Percentiles rank a stretch among this genome's conserved stretches.
phyloP scores from a whole-genome alignment of 2,113 vertebrate species.

The Suricata suricatta region DNA sequence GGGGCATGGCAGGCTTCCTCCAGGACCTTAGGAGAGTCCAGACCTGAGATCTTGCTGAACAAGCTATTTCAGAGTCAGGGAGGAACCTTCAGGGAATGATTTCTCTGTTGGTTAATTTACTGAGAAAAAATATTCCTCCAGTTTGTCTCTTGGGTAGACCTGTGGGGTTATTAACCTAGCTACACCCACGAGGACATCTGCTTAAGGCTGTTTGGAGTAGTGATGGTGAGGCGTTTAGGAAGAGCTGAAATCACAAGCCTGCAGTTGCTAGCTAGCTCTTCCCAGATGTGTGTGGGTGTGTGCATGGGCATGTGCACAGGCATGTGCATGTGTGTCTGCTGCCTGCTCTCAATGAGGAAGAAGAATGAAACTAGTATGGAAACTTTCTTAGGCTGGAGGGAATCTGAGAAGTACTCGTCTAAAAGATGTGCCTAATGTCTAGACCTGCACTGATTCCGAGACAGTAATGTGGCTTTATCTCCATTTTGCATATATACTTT shows the following conservation, averaged over 20 bases:
- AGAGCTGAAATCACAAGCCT: not conserved
- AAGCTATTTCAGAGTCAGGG: accelerated
- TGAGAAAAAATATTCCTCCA: not conserved
- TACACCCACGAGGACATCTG: not conserved
- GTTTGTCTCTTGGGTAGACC: not conserved
- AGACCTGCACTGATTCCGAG: not conserved
- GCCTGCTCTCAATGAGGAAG: not conserved
- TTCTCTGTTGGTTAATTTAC: not conserved
- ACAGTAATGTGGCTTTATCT: accelerated
- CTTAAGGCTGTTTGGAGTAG: not conserved
- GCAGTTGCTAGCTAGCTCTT: not conserved
- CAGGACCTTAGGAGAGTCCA: accelerated
- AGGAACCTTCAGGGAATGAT: not conserved
- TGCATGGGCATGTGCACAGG: too few relatives aligned
- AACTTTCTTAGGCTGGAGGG: not conserved
- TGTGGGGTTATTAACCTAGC: not conserved
- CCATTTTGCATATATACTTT: too few relatives aligned
- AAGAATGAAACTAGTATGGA: not conserved
- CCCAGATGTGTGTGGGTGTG: not conserved
- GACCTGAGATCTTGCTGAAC: not conserved
- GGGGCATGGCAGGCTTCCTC: not conserved
- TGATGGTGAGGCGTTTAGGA: not conserved
- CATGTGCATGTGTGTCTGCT: not conserved
- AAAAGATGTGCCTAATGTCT: not conserved
- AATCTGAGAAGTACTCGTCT: not conserved